Conservation (phyloP, 2,797 vertebrate species). For the Scomberomorus guttatus region DNA sequence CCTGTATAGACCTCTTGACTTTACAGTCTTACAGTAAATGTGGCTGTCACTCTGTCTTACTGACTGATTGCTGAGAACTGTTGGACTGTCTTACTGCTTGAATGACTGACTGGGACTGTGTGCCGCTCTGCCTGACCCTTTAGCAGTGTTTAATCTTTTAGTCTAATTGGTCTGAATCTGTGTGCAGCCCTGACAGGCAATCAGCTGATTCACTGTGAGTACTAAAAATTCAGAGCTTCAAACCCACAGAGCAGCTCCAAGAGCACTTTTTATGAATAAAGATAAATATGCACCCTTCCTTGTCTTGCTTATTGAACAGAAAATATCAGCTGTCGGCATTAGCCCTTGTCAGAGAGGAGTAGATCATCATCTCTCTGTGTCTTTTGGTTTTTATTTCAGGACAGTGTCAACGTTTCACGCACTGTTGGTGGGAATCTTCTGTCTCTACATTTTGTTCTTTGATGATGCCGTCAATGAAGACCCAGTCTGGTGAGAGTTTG, state of each 20-base stretch:
- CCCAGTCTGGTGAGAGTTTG: slow-evolving; percentile 92
- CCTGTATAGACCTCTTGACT: slow-evolving; percentile 10
- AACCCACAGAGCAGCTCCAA: slow-evolving; percentile 29
- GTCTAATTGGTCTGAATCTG: slow-evolving; percentile 73
- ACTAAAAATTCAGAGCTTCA: slow-evolving; percentile 33
- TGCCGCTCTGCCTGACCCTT: slow-evolving; percentile 55
- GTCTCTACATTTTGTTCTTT: slow-evolving; percentile 92
- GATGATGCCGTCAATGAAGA: slow-evolving; percentile 93
- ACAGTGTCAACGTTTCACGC: slow-evolving; percentile 97
- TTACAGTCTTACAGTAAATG: slow-evolving; percentile 21
- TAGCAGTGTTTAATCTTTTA: slow-evolving; percentile 74
- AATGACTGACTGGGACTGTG: slow-evolving; percentile 63
- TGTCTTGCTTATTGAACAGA: background rate
- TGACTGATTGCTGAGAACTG: slow-evolving; percentile 54
- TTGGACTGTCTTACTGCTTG: slow-evolving; percentile 47
- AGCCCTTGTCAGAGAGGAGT: background rate
- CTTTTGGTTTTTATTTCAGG: slow-evolving; percentile 78
- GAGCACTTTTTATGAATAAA: slow-evolving; percentile 24
- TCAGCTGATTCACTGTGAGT: slow-evolving; percentile 56
- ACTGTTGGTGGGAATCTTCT: slow-evolving; percentile 93
- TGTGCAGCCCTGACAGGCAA: slow-evolving; percentile 62
- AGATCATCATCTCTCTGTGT: slow-evolving; percentile 9
- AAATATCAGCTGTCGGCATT: background rate
- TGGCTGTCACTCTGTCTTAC: slow-evolving; percentile 45
- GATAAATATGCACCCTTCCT: slow-evolving; percentile 12